Evolutionary conservation across 2,113 vertebrate genomes (phyloP), one percentile per base, ranked within the genome.

Genomic region (Channa maculata): DNA sequence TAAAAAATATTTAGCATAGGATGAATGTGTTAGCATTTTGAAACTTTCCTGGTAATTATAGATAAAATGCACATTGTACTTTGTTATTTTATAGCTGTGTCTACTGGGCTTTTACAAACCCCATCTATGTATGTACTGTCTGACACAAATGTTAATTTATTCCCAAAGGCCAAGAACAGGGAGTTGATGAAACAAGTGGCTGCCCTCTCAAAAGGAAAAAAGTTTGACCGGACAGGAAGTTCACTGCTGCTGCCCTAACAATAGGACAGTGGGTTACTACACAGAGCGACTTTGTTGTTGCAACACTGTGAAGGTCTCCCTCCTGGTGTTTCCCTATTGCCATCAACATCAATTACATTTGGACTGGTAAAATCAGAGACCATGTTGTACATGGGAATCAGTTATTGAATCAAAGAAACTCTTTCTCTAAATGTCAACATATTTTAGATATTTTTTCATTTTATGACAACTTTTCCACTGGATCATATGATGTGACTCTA

Each of bases 181-280:
- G 98, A 99, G 91, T 91, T 99, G 83, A 95, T 99, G 94, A 99
- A 99, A 79, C 98, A 99, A 91, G 98, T 99, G 39, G 97, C 98
- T 49, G 96, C 97, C 0, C 93, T 99, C 79, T 99, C 98, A 5
- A 99, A 99, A 94, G 98, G 98, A 85, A 99, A 99, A 94, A 99
- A 99, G 89, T 97, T 99, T 88, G 98, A 99, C 89, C 97, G 96
- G 91, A 96, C 96, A 79, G 97, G 97, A 84, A 96, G 95, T 68
- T 94, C 96, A 15, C 92, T 99, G 73, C 95, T 97, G 57, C 96
- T 97, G 88, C 96, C 97, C 85, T 99, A 95, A 97, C 89, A 87
- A 92, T 75, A 79, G 83, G 80, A 79, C 66, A 65, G 41, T 8
- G 75, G 76, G 67, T 80, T 65, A 73, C 71, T 46, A 78, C 86